Conservation (phyloP, 1,140 invertebrate species). For the Zaprionus inermis region DNA sequence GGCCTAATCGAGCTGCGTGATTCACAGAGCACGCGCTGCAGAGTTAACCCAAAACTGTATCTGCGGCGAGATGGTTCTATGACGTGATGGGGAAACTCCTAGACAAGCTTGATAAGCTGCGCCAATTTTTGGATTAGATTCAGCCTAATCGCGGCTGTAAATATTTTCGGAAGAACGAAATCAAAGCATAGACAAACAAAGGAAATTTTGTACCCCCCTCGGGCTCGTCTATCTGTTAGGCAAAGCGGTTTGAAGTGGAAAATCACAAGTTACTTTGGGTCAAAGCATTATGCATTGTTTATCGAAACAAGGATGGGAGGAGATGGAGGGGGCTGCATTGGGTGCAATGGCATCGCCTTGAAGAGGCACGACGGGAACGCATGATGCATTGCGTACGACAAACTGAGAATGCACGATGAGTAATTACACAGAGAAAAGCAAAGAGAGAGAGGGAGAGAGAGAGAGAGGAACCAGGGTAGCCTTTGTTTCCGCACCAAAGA, state of each 20-base stretch:
- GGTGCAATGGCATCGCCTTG: constrained; percentile 33
- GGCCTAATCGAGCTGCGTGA: constrained; percentile 10
- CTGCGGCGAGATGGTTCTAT: not conserved
- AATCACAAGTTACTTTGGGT: not conserved
- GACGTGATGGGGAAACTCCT: not conserved
- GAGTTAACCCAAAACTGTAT: not conserved
- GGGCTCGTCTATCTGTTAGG: not conserved
- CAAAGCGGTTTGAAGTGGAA: constrained; percentile 2
- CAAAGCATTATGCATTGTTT: constrained; percentile 4
- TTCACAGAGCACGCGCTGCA: not conserved
- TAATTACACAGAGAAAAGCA: not conserved
- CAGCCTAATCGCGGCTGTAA: constrained; percentile 1
- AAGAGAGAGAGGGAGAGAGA: not conserved
- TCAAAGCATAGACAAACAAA: not conserved
- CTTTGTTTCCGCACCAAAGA: constrained; percentile 58
- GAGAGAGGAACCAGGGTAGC: not conserved
- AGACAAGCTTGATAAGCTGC: not conserved
- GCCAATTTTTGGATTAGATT: not conserved
- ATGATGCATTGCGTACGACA: constrained; percentile 59
- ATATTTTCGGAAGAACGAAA: not conserved
- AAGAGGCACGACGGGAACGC: constrained; percentile 56
- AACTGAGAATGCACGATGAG: constrained; percentile 1
- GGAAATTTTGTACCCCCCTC: not conserved
- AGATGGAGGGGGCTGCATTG: not conserved
- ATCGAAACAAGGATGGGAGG: not conserved